Evolutionary conservation across 2,888 invertebrate genomes (phyloP), one percentile per base, ranked within the genome.

Genomic region (Dichetophora obliterata): DNA sequence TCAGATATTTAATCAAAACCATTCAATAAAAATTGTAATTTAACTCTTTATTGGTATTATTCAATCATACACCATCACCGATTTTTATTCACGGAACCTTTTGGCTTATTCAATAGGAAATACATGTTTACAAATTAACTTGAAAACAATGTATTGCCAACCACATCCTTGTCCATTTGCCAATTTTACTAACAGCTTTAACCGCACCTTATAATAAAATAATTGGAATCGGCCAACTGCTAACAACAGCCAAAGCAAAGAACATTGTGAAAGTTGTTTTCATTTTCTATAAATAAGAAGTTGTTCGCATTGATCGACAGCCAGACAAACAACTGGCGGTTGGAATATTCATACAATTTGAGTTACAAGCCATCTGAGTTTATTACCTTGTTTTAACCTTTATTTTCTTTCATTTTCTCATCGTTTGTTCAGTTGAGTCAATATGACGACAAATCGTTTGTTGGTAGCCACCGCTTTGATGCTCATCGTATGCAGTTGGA

Each of bases 401-500:
- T 19, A 22, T 54, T 54, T 54, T 19, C 5, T 61, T 27, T 31
- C 48, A 24, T 9, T 4, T 19, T 24, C 50, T 19, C 19, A 68
- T 9, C n/a, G 22, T 66, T 43, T 43, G 43, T 24, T 57, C 31
- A 54, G n/a, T n/a, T 70, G 19, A 43, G 37, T 63, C 34, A 48
- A 63, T 52, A 66, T 74, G 66, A 54, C 24, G 59, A 37, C 54
- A n/a, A 65, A 54, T 19, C 74, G 66, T 16, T 6, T 31, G 16
- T 52, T 74, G 52, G 19, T 52, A 14, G 31, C 54, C 24, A 52
- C 74, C 2, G 34, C 54, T 19, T 34, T 74, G 24, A 52, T 74
- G 65, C 66, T 74, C 52, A 34, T 81, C 34, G 75, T 76, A n/a
- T 79, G 81, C 78, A 73, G 79, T 75, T 83, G 81, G 75, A 76